These are phyloP conservation scores for Bergia puertoricense DNA, from an alignment of 92 coral and sea anemone genomes.

Conservation along the genomic window DNA sequence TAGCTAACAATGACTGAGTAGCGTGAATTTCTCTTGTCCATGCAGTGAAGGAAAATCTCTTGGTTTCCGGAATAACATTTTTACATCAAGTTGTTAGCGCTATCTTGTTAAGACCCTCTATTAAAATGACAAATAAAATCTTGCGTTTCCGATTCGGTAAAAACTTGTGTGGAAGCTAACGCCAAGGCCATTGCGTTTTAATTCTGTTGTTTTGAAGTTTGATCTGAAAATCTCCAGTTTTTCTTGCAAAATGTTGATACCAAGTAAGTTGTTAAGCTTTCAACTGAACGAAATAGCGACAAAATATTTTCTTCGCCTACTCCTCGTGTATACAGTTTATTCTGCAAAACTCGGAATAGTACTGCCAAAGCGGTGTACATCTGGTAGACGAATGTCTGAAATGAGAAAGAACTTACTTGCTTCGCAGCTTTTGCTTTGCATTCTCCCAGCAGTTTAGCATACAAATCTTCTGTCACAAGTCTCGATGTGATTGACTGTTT, in stretches of 20 bases:
- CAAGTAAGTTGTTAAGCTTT: not conserved
- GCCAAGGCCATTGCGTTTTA: not conserved
- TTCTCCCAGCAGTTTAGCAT: constrained; percentile 10
- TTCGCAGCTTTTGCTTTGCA: constrained; percentile 38
- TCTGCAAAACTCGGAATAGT: not conserved
- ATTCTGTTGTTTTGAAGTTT: not conserved
- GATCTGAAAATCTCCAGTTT: not conserved
- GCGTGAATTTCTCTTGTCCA: too few species aligned
- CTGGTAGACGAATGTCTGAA: not conserved
- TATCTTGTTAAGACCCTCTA: not conserved
- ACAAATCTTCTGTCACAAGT: constrained; percentile 31
- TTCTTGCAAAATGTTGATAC: not conserved
- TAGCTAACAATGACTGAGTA: not conserved
- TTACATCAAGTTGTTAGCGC: not conserved
- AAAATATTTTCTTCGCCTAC: not conserved
- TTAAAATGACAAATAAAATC: too few species aligned
- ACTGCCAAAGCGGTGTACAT: not conserved
- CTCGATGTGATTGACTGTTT: constrained; percentile 15
- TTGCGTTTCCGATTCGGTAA: not conserved
- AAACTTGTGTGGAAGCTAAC: not conserved
- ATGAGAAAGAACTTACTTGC: not conserved
- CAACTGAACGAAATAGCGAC: not conserved
- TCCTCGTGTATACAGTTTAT: not conserved
- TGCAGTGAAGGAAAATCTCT: not conserved
- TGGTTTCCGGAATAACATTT: not conserved